phyloP scores from a whole-genome alignment of 2,888 invertebrate species.

The Andrena fulva region DNA sequence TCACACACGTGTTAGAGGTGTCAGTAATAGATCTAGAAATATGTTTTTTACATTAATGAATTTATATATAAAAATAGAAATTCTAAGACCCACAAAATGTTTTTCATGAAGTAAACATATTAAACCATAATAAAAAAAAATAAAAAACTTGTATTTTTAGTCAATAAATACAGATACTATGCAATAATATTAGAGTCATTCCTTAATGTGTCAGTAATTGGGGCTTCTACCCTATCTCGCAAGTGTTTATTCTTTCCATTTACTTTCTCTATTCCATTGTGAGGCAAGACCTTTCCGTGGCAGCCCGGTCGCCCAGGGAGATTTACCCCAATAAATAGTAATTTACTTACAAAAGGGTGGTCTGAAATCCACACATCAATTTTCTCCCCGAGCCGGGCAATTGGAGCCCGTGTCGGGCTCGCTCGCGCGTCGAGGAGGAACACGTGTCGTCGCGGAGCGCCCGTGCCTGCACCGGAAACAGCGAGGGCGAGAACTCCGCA shows the following conservation, averaged over 20 bases:
- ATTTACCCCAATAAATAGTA: conserved; percentile 30
- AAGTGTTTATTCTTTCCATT: not conserved
- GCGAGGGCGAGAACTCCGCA: conserved; percentile 20
- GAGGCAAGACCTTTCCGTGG: not conserved
- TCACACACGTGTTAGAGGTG: no score
- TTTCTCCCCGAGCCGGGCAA: conserved; percentile 6
- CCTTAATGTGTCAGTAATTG: no score
- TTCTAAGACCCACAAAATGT: no score
- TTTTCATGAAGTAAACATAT: no score
- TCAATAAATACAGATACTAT: no score
- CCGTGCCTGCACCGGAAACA: not conserved
- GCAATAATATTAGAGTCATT: no score
- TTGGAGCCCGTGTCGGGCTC: conserved; percentile 15
- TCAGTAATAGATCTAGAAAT: no score
- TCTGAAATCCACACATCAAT: conserved; percentile 24
- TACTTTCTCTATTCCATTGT: not conserved
- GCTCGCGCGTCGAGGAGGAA: conserved; percentile 32
- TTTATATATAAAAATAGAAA: no score
- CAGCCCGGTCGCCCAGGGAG: not conserved
- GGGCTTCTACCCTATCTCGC: no score
- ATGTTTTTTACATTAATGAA: no score
- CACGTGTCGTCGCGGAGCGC: conserved; percentile 41
- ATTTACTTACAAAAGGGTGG: conserved; percentile 27
- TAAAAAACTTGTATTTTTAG: no score
- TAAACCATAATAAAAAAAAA: no score